Base-by-base conservation (phyloP, 1,140 invertebrate genomes). In the Drosophila pallidifrons region DNA sequence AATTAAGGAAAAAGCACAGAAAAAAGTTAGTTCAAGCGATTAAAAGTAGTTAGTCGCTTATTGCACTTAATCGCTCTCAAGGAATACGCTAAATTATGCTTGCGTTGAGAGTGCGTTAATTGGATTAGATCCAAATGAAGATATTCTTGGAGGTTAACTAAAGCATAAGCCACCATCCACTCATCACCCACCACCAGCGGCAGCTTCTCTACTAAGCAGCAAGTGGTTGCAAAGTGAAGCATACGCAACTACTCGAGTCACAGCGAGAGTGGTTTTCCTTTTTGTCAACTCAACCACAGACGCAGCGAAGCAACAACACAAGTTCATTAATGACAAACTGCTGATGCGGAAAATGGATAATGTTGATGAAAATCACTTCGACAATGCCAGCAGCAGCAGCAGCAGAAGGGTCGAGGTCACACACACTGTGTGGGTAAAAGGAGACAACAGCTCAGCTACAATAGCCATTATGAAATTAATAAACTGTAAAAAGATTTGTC, bases 271-370 rank as follows among this genome's bases (percentile, higher is more conserved):
- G 35, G 10, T 30, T 35, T 43, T 43, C 52, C 57, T 72, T 58
- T 58, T 65, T 52, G 59, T 46, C 65, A 83, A 72, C 58, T 73
- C 57, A 73, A 69, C 81, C 74, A 11, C 82, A 87, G 60, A 57
- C 32, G 45, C 67, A 77, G 49, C 38, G 55, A 46, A 41, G 68
- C 68, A 61, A 13, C 38, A 30, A 59, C 58, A 77, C 58, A 77
- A 70, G 66, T 82, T 87, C 73, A 76, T 76, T 86, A 86, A 82
- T 87, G 76, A 70, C 82, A 68, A 81, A 38, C 68, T 70, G 79
- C 68, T 76, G 79, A 86, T 73, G 79, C 71, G 82, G 71, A 86
- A 86, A 71, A 67, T 69, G 82, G 65, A 86, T 79, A 87, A 87
- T 76, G 61, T 57, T 15, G 46, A 64, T 63, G 49, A 52, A 11